phyloP scores from a whole-genome alignment of 2,113 vertebrate genomes.

The Chlamydotis undulata region DNA sequence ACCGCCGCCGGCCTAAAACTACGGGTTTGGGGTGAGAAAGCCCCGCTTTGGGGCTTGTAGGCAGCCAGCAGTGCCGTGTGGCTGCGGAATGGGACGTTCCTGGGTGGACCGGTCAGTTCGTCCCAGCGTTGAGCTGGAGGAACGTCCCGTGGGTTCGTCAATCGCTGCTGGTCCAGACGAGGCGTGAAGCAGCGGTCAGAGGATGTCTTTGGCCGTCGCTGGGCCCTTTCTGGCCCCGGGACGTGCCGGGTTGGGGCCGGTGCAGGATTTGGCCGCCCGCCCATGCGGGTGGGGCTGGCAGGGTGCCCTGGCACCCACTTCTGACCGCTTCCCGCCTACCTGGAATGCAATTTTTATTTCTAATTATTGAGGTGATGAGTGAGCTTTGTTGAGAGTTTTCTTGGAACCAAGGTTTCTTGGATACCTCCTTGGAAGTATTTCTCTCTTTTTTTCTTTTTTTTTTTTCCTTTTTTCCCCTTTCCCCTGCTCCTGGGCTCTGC shows the following conservation, averaged over 20 bases:
- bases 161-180: accelerated
- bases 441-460: not conserved
- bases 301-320: not conserved
- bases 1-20: accelerated
- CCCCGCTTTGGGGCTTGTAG: accelerated
- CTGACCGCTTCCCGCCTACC: not conserved
- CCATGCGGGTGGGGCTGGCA: not conserved
- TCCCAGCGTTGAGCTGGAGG: accelerated
- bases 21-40: not conserved
- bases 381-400: not conserved
- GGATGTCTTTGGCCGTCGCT: not conserved
- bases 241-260: accelerated
- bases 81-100: accelerated
- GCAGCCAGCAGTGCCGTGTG: not conserved
- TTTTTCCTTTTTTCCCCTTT: accelerated
- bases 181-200: not conserved
- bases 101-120: accelerated
- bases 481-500: not conserved
- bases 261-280: not conserved
- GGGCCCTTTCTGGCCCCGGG: not conserved
- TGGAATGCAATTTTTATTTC: not conserved
- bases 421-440: not conserved
- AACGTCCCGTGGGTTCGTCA: not conserved
- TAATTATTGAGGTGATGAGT: not conserved
- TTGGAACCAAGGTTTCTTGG: not conserved